Evolutionary conservation across 2,113 vertebrate genomes (phyloP).

Genomic region (mouse (Mus musculus)): DNA sequence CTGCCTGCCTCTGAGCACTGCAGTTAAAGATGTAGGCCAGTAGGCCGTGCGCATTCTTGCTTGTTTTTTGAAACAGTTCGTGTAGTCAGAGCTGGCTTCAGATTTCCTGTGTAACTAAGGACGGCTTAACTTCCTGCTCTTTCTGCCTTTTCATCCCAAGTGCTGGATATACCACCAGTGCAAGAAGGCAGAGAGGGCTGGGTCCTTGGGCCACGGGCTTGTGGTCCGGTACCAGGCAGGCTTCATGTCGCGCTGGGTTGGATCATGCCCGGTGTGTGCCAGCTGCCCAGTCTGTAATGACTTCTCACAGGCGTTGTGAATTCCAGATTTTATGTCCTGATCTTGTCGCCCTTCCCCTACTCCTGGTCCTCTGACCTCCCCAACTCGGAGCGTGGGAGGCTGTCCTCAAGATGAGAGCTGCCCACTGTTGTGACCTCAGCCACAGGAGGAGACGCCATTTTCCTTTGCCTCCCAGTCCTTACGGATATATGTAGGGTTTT

Average conservation of each 20-base stretch:
- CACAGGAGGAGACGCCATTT: neutral
- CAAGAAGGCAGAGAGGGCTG: neutral
- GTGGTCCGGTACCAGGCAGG: neutral
- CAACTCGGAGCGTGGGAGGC: too few species aligned
- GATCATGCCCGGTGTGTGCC: neutral
- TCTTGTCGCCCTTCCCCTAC: fast-evolving
- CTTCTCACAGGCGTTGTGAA: neutral
- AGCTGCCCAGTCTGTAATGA: neutral
- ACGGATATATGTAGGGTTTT: neutral
- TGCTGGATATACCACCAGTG: neutral
- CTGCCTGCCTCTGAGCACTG: neutral
- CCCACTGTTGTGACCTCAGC: too few species aligned
- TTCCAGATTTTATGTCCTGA: neutral
- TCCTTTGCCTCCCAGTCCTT: fast-evolving
- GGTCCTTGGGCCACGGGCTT: neutral
- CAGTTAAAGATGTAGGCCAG: neutral
- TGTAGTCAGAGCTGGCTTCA: neutral
- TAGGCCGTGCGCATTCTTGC: neutral
- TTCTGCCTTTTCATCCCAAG: neutral
- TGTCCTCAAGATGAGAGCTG: neutral
- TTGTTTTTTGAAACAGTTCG: neutral
- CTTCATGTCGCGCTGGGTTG: neutral
- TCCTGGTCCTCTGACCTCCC: too few species aligned
- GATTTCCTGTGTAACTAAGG: neutral
- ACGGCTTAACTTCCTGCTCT: neutral